These are phyloP conservation scores for Philonicus albiceps DNA, from an alignment of 2,888 invertebrate genomes.

Conservation along the genomic window DNA sequence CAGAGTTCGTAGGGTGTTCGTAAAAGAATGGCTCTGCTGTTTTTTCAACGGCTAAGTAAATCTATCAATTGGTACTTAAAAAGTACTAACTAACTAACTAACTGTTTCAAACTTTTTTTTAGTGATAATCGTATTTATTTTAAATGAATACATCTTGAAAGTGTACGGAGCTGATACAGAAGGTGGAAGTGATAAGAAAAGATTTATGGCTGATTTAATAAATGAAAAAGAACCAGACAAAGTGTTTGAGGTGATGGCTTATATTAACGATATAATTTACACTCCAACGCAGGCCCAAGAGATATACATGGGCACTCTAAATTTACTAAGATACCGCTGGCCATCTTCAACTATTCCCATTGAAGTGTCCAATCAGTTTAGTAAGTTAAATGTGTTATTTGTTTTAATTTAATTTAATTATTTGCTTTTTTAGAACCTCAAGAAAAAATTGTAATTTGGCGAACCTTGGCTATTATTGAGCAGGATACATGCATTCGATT, in stretches of 20 bases:
- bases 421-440: not conserved
- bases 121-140: not conserved
- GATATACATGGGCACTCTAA: not conserved
- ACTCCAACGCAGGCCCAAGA: not conserved
- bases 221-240: not conserved
- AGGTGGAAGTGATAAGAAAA: not conserved
- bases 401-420: not conserved
- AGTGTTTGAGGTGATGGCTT: not conserved
- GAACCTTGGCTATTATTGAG: not conserved
- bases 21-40: not conserved
- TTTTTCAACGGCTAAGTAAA: not conserved
- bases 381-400: not conserved
- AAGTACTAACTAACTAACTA: not conserved
- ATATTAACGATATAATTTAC: not conserved
- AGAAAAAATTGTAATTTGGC: conserved; percentile 14
- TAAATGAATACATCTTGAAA: not conserved
- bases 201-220: conserved; percentile 11
- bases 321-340: conserved; percentile 1
- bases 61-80: not conserved
- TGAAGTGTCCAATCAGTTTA: not conserved
- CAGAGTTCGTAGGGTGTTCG: not conserved
- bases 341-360: not conserved
- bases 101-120: not conserved
- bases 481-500: not conserved
- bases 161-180: not conserved